phyloP scores from a whole-genome alignment of 1,140 invertebrate species.

The Zaprionus kolodkinae region DNA sequence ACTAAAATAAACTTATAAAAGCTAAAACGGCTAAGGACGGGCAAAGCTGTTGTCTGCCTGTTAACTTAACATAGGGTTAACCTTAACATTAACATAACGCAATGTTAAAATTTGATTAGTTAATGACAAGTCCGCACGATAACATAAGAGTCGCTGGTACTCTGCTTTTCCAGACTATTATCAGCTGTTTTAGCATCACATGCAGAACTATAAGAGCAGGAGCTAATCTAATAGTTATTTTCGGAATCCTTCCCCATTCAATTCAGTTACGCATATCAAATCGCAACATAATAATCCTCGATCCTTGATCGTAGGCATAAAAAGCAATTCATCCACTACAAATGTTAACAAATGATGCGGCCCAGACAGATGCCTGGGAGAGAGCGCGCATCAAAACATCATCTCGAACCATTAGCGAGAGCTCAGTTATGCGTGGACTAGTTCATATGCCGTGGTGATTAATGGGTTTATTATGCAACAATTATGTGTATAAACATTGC shows the following conservation, averaged over 20 bases:
- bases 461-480: slow-evolving; percentile 79
- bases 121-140: too few species aligned
- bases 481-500: slow-evolving; percentile 72
- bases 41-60: too few species aligned
- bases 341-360: slow-evolving; percentile 62
- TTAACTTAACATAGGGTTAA: too few species aligned
- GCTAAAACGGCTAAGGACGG: too few species aligned
- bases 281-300: slow-evolving; percentile 1
- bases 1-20: too few species aligned
- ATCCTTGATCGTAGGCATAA: slow-evolving; percentile 1
- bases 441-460: slow-evolving; percentile 55
- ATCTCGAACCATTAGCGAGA: slow-evolving; percentile 68
- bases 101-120: too few species aligned
- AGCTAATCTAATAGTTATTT: background rate
- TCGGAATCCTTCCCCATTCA: background rate
- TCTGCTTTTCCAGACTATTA: too few species aligned
- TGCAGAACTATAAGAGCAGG: background rate
- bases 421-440: slow-evolving; percentile 32
- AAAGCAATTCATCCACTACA: slow-evolving; percentile 29
- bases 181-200: too few species aligned
- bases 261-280: background rate
- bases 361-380: slow-evolving; percentile 48
- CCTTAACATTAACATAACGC: too few species aligned
- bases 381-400: slow-evolving; percentile 57
- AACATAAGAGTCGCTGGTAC: too few species aligned